Evolutionary conservation across 2,888 invertebrate species (phyloP).

Genomic region (Diplolepis rosae): DNA sequence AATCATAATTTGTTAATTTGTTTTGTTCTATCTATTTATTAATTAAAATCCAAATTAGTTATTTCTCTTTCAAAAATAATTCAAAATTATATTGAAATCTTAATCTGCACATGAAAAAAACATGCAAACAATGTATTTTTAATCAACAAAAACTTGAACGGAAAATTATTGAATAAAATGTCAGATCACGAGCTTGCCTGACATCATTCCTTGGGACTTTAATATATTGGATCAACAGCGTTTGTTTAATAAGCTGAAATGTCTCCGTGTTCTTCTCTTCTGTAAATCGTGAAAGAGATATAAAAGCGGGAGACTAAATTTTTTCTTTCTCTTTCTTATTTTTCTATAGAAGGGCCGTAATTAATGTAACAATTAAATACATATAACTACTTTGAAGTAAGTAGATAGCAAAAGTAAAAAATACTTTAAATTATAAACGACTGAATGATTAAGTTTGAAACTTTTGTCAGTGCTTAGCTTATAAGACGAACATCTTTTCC

Average conservation of each 20-base stretch:
- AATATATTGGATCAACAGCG: not conserved
- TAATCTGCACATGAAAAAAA: not conserved
- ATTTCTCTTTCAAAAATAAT: not conserved
- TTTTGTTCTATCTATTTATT: not conserved
- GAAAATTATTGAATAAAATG: not conserved
- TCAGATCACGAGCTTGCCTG: slow-evolving; percentile 15
- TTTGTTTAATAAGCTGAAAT: not conserved
- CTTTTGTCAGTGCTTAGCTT: too few species aligned
- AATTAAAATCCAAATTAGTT: not conserved
- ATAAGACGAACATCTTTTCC: too few species aligned
- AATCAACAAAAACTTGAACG: not conserved
- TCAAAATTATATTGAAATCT: not conserved
- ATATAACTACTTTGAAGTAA: too few species aligned
- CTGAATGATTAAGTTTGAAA: not conserved
- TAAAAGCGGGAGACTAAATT: not conserved
- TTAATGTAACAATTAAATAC: not conserved
- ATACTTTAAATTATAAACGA: not conserved
- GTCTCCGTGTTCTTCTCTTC: not conserved
- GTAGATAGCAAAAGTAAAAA: too few species aligned
- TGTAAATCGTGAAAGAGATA: not conserved
- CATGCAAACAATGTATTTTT: not conserved
- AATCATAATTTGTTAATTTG: not conserved
- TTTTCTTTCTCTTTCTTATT: not conserved
- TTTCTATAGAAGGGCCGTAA: not conserved
- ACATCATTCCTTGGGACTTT: slow-evolving; percentile 7